These are phyloP conservation scores for Coregonus sp. DNA, from an alignment of 2,797 vertebrate genomes.

Conservation along the genomic window DNA sequence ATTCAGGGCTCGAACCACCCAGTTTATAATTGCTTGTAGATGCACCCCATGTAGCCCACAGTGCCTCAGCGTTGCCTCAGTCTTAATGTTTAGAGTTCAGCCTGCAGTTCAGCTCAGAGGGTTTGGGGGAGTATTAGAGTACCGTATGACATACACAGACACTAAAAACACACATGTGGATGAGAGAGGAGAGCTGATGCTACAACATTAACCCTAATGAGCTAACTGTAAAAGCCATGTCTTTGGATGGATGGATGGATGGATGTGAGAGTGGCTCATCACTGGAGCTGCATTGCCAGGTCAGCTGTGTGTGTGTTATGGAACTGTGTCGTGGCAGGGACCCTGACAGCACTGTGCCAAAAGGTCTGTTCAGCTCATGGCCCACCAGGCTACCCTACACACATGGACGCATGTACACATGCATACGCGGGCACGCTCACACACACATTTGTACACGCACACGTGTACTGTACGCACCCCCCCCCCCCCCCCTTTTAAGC, in stretches of 20 bases:
- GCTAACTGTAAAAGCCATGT: slow-evolving; percentile 51
- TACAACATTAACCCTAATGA: slow-evolving; percentile 42
- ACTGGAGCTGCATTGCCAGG: slow-evolving; percentile 12
- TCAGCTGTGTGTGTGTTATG: slow-evolving; percentile 23
- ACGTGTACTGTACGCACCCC: slow-evolving; percentile 3
- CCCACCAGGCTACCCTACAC: slow-evolving; percentile 38
- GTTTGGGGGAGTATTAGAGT: background rate
- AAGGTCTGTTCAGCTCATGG: slow-evolving; percentile 76
- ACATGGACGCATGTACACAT: slow-evolving; percentile 2
- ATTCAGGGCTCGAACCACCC: too few relatives aligned
- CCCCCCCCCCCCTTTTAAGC: slow-evolving; percentile 63
- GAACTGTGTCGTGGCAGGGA: slow-evolving; percentile 61
- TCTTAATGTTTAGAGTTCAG: background rate
- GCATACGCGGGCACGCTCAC: slow-evolving; percentile 24
- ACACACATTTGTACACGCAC: slow-evolving; percentile 15
- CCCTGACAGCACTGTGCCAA: slow-evolving; percentile 61
- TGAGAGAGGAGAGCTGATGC: slow-evolving; percentile 36
- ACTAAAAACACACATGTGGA: slow-evolving; percentile 30
- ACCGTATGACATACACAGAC: slow-evolving; percentile 17
- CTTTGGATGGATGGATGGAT: slow-evolving; percentile 38
- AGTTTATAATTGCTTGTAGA: background rate
- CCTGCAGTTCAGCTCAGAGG: background rate
- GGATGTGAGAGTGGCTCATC: slow-evolving; percentile 29
- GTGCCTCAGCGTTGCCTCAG: background rate
- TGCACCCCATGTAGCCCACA: slow-evolving; percentile 1